Base-by-base conservation (phyloP, 1,140 invertebrate genomes). In the Caerostris darwini region DNA sequence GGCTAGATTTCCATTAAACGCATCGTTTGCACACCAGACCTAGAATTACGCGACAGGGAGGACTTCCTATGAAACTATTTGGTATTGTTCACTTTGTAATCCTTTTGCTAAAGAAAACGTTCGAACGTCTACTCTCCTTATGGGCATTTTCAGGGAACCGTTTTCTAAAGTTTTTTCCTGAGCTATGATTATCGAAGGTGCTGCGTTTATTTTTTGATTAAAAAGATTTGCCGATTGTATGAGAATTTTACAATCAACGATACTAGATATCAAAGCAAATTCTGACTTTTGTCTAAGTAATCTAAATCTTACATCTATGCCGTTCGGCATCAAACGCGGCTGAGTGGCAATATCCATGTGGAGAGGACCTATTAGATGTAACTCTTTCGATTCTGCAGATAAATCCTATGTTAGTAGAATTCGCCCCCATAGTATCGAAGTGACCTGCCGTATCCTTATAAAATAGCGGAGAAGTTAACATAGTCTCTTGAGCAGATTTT, bases 341-440 rank as follows among this genome's bases (percentile, higher is more conserved):
- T 91, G 89, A 56, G 17, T 69, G 0, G 6, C 64, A 7, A 93
- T 34, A 86, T 86, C 82, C 8, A 86, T 67, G 50, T 93, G 91
- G 34, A 93, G 61, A 53, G n/a, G 8, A 3, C 61, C 91, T 53
- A 87, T 69, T 12, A 93, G n/a, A 56, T 93, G 61, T 19, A 71
- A 0, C 12, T 10, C 14, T 69, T 93, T 86, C 3, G 81, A 86
- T n/a, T 50, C 7, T 71, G 17, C 71, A n/a, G 2, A 12, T 67
- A 87, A 64, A 93, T 3, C 82, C 91, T 7, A 5, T 10, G n/a
- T 93, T 93, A 8, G 85, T 12, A 3, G 34, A 17, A 57, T 85
- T 93, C 12, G 8, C 0, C 1, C n/a, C 34, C 34, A 86, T 58
- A 0, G 12, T 57, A 14, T 86, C 58, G 34, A 61, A 53, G 7